Base-by-base conservation (phyloP, 2,113 vertebrate genomes). In the Anas platyrhynchos region DNA sequence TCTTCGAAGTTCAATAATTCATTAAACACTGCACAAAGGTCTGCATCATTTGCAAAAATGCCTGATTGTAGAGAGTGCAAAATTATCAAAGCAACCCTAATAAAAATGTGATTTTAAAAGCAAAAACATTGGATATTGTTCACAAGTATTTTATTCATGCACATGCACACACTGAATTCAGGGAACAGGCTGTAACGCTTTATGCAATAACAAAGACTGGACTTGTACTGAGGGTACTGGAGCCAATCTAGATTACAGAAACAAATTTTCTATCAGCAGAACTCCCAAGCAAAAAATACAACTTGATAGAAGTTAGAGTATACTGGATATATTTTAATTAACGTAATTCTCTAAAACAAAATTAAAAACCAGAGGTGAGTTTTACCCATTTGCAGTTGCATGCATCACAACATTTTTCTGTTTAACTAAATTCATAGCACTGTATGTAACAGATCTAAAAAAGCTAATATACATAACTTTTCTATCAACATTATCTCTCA, bases 1-100 rank as follows among this genome's bases (percentile, higher is more conserved):
- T 97, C 96, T 91, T 96, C 94, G 27, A 91, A 98, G 97, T 97
- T 97, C 96, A 97, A 97, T 98, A 84, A 97, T 98, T 98, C 97
- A 98, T 98, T 97, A 97, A 97, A 96, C 88, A 87, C 56, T 7
- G 3, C 65, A 87, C 88, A 65, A 85, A 92, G 93, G 86, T 88
- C 63, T 59, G 88, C 65, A 92, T 88, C 82, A 29, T 85, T 91
- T 59, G 44, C 83, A 95, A 89, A 95, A 94, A 92, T 16, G 29
- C 67, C 54, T 50, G 92, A 97, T 76, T 61, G 83, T 34, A 75
- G 90, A 84, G 81, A 73, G 72, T 36, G 83, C 68, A 86, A 63
- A 91, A 76, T 84, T 91, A 88, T 86, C 94, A 80, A 93, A 85
- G 90, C 61, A 41, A 63, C 86, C 84, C 68, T 92, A 93, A 93